Evolutionary conservation across 2,113 vertebrate genomes (phyloP).

Genomic region (Micronycteris hirsuta): DNA sequence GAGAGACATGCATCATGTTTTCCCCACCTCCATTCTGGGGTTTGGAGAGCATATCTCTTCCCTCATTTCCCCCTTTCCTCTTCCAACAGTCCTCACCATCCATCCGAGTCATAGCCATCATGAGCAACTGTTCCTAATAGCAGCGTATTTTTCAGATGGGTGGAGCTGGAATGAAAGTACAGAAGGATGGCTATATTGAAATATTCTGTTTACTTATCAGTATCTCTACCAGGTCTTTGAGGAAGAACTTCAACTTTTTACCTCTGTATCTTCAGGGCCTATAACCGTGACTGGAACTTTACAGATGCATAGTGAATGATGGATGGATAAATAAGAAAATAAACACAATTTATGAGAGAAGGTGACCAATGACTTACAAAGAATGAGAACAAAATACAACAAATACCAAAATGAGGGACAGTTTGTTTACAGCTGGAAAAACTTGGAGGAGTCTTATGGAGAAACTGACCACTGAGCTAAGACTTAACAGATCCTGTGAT

Average conservation of each 20-base stretch:
- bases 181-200: neutral
- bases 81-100: conserved; percentile 6
- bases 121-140: neutral
- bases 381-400: neutral
- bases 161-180: neutral
- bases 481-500: neutral
- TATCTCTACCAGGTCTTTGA: neutral
- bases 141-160: neutral
- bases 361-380: neutral
- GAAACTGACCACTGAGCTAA: neutral
- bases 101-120: neutral
- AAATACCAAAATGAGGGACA: neutral
- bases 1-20: neutral
- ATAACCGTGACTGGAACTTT: neutral
- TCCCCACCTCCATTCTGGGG: neutral
- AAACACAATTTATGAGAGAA: neutral
- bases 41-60: neutral
- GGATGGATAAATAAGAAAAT: neutral
- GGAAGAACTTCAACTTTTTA: neutral
- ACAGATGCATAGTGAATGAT: neutral
- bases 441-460: neutral
- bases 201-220: neutral
- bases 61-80: neutral
- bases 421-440: neutral
- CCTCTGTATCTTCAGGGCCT: neutral